Base-by-base conservation (phyloP, 2,113 vertebrate genomes). In the Myiozetetes cayanensis region DNA sequence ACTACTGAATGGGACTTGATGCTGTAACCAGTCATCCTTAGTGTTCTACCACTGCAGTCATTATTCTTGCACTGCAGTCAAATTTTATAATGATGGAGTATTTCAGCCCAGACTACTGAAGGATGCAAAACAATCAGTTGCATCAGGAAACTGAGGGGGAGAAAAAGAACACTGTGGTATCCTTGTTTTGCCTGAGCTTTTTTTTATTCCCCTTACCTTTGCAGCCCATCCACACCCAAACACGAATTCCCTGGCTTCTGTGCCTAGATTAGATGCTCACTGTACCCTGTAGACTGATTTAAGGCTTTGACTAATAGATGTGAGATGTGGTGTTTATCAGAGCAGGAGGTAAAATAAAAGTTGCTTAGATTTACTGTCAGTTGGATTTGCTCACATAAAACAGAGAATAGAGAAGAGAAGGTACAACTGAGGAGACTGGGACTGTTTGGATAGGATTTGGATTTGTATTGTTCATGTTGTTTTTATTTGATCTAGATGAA, bases 401-500 rank as follows among this genome's bases (percentile, higher is more conserved):
- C 7, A 90, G 35, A 81, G 63, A 93, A 74, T 3, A 80, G 28
- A 81, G 39, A 85, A 85, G 52, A 62, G 53, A 80, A 94, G 59
- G 47, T 63, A 86, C 0, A 0, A 92, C 47, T 0, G 0, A 93
- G 66, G 70, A 89, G 70, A 44, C 61, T 86, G 5, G 0, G 65
- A 92, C 14, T 80, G 2, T 95, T 92, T 88, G 66, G 61, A 66
- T 46, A 53, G 79, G 70, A 78, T 93, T 92, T 90, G 9, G n/a
- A 17, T 9, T 37, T 81, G 52, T 53, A 89, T 87, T 93, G 83
- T 87, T 95, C 23, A 3, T 56, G 78, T 41, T 93, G 87, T 23
- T 86, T 94, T 87, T 71, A 93, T 94, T 95, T 82, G 43, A 95
- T 37, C 80, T 84, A 89, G 91, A 94, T 92, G 83, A 97, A 97